Percentiles rank a stretch among this genome's conserved stretches.
Evolutionary conservation across 2,888 invertebrate genomes (phyloP).

Genomic region (Apodemia zela): DNA sequence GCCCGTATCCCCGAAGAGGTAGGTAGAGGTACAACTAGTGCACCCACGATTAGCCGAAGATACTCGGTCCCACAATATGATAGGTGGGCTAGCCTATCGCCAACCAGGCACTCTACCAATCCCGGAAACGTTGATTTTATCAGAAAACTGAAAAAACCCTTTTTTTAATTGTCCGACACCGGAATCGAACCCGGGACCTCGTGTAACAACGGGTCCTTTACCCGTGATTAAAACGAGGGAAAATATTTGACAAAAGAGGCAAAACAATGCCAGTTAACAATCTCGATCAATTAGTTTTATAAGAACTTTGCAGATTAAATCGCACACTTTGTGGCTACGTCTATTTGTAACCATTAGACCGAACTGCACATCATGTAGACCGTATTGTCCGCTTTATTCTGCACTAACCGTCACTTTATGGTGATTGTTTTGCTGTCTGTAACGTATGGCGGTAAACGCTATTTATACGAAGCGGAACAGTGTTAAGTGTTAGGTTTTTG

Average conservation of each 20-base stretch:
- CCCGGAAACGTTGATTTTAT: too few species aligned
- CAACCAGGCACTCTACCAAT: too few species aligned
- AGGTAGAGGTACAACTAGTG: too few species aligned
- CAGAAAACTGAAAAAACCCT: too few species aligned
- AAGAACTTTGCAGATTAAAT: neutral
- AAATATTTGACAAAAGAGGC: neutral
- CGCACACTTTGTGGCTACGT: neutral
- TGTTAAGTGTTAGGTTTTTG: neutral
- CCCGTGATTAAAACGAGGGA: too few species aligned
- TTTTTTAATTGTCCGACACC: too few species aligned
- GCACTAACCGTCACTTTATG: conserved; percentile 6
- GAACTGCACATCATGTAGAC: conserved; percentile 11
- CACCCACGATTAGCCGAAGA: too few species aligned
- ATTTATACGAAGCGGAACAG: neutral
- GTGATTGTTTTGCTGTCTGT: neutral
- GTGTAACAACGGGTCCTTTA: too few species aligned
- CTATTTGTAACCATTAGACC: conserved; percentile 2
- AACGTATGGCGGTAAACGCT: neutral
- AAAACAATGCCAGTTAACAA: neutral
- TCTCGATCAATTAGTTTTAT: neutral
- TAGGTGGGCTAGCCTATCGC: too few species aligned
- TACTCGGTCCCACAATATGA: too few species aligned
- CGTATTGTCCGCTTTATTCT: conserved; percentile 4
- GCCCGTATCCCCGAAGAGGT: too few species aligned
- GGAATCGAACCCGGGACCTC: too few species aligned